Evolutionary conservation across 2,113 vertebrate genomes (phyloP).

Genomic region (Tragulus kanchil): DNA sequence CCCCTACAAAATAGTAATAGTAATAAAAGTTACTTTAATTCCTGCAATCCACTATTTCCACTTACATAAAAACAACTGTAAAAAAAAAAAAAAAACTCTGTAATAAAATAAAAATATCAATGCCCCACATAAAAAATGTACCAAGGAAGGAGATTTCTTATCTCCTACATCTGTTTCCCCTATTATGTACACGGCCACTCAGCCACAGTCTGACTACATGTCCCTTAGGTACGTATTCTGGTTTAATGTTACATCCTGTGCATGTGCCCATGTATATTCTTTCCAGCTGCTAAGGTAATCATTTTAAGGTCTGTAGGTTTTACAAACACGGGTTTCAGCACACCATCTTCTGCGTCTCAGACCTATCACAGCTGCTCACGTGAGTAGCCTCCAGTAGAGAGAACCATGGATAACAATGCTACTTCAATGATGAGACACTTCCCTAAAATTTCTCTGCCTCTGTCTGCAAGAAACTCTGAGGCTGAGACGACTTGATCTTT

Average conservation of each 20-base stretch:
- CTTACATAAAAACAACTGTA: no score
- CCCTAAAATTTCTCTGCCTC: background rate
- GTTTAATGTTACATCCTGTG: conserved; percentile 11
- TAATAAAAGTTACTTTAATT: no score
- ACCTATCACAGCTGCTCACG: background rate
- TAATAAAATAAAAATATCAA: background rate
- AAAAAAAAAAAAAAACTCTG: background rate
- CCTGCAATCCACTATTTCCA: no score
- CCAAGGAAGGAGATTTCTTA: background rate
- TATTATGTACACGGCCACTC: background rate
- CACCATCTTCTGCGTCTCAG: background rate
- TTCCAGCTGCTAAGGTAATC: background rate
- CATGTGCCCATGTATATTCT: background rate
- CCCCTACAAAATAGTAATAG: no score
- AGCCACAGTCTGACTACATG: background rate
- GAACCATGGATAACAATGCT: background rate
- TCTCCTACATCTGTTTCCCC: background rate
- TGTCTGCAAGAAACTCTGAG: background rate
- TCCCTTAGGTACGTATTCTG: background rate
- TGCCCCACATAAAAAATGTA: background rate
- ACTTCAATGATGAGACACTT: background rate
- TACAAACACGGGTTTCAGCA: background rate
- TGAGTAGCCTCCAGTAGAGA: background rate
- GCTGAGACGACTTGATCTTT: background rate
- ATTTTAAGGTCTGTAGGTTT: background rate